These are phyloP conservation scores for Ormyrus pomaceus DNA, from an alignment of 2,888 invertebrate species.

Conservation along the genomic window DNA sequence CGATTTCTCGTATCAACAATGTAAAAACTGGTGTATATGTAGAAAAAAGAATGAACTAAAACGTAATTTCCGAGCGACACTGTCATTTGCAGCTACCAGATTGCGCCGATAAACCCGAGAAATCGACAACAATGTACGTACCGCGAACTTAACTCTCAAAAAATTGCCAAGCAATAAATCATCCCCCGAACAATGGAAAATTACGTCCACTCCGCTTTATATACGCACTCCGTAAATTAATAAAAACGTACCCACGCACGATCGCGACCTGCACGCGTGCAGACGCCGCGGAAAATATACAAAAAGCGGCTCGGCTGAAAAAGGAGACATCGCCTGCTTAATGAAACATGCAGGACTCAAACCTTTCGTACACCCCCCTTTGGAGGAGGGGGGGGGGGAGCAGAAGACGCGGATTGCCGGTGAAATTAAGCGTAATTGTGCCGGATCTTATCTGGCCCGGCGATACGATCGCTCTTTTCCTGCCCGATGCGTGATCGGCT, in stretches of 20 bases:
- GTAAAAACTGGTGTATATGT: no score
- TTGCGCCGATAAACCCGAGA: no score
- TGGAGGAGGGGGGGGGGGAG: background rate
- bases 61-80: no score
- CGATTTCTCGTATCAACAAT: no score
- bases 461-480: constrained; percentile 57
- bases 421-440: constrained; percentile 70
- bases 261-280: background rate
- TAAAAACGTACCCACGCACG: background rate
- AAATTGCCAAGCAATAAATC: no score
- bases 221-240: no score
- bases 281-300: background rate
- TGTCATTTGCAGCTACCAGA: no score
- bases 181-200: no score
- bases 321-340: constrained; percentile 20
- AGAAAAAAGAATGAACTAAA: no score
- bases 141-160: no score
- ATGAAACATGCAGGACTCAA: constrained; percentile 49
- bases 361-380: constrained; percentile 8
- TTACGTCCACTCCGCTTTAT: no score
- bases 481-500: background rate
- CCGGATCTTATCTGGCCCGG: constrained; percentile 66
- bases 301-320: constrained; percentile 10
- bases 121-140: no score
- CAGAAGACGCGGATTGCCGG: constrained; percentile 53